phyloP scores from a whole-genome alignment of 2,888 invertebrate genomes.

The Phalangium opilio region DNA sequence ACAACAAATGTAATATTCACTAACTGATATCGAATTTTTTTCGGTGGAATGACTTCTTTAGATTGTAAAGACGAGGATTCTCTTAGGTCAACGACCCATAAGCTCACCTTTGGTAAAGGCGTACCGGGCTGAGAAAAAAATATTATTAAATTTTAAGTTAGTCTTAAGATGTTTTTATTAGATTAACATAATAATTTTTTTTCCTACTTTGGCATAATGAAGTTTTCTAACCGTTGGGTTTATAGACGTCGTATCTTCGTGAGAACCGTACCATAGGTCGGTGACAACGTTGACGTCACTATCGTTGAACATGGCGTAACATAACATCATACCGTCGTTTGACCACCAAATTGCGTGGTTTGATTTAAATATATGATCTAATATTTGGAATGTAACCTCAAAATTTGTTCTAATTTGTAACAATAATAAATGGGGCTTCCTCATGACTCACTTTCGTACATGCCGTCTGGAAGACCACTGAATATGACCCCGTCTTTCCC shows the following conservation, averaged over 20 bases:
- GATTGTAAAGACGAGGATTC: too few relatives aligned
- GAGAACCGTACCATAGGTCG: neutral
- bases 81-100: neutral
- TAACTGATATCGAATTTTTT: too few relatives aligned
- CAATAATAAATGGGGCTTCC: too few relatives aligned
- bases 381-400: neutral
- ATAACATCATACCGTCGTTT: neutral
- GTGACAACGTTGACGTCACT: neutral
- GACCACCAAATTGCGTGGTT: constrained; percentile 1
- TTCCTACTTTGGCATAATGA: neutral
- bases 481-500: neutral
- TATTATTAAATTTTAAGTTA: neutral
- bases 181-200: neutral
- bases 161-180: too few relatives aligned
- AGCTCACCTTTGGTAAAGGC: neutral
- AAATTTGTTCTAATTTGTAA: neutral
- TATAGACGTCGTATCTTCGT: neutral
- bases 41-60: too few relatives aligned
- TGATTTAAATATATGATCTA: neutral
- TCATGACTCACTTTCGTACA: neutral
- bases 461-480: neutral
- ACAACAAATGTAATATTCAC: too few relatives aligned
- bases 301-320: neutral
- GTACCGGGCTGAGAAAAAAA: neutral
- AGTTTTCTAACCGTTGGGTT: neutral